These are phyloP conservation scores for Drosophila truncata DNA, from an alignment of 1,140 invertebrate species.

Conservation along the genomic window DNA sequence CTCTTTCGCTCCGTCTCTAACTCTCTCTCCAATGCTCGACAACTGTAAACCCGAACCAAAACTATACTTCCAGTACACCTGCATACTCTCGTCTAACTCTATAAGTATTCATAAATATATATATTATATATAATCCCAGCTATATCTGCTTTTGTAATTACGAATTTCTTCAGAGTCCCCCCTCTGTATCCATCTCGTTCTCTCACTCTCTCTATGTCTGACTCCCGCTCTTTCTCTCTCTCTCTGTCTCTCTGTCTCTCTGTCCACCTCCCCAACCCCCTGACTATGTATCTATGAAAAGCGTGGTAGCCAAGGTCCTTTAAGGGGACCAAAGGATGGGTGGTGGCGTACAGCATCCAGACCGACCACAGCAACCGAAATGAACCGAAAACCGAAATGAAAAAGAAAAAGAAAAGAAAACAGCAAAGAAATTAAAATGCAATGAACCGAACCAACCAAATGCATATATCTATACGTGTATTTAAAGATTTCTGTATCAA, in stretches of 20 bases:
- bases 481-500: constrained; percentile 85
- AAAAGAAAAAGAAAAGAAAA: constrained; percentile 56
- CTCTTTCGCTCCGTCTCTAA: constrained; percentile 25
- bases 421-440: constrained; percentile 52
- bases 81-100: constrained; percentile 44
- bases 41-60: constrained; percentile 42
- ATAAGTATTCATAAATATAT: constrained; percentile 12
- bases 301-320: constrained; percentile 52
- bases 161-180: constrained; percentile 48
- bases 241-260: constrained; percentile 18
- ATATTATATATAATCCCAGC: constrained; percentile 19
- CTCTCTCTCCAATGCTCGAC: constrained; percentile 38
- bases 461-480: constrained; percentile 46
- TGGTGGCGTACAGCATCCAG: constrained; percentile 44
- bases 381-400: constrained; percentile 67
- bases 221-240: constrained; percentile 12
- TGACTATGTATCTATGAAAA: constrained; percentile 45
- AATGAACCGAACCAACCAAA: constrained; percentile 47
- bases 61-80: constrained; percentile 51
- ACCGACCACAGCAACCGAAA: constrained; percentile 50
- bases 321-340: constrained; percentile 54
- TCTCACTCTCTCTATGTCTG: constrained; percentile 23
- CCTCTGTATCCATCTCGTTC: constrained; percentile 38
- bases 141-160: constrained; percentile 72
- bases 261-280: constrained; percentile 17